Conservation (phyloP, 2,797 vertebrate species). For the Molothrus aeneus region DNA sequence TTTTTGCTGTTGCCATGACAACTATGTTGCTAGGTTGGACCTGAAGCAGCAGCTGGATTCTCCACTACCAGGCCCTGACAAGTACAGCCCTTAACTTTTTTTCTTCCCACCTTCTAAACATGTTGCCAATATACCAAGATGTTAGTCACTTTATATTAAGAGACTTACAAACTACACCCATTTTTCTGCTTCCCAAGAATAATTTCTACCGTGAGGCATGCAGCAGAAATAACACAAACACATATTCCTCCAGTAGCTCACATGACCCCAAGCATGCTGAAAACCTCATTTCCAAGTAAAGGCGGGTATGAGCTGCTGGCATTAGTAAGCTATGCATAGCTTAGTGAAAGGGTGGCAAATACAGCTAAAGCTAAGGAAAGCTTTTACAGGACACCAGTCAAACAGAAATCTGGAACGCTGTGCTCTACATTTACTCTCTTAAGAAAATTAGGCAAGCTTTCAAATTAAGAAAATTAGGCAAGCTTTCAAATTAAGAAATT, state of each 20-base stretch:
- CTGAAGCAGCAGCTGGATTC: background rate
- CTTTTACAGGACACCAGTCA: background rate
- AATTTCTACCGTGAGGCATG: background rate
- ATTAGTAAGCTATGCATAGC: background rate
- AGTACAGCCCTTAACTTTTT: background rate
- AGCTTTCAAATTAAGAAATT: background rate
- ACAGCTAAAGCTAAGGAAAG: background rate
- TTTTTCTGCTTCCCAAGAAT: background rate
- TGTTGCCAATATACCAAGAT: background rate
- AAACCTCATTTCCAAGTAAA: background rate
- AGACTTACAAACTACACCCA: background rate
- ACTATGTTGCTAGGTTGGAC: background rate
- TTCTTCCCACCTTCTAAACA: background rate
- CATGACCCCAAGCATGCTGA: background rate
- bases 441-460: background rate
- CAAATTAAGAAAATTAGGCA: background rate
- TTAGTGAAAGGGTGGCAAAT: background rate
- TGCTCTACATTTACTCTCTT: background rate
- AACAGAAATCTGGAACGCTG: background rate
- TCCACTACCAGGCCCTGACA: background rate
- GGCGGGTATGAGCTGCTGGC: background rate
- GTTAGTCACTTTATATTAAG: background rate
- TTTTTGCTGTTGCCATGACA: background rate
- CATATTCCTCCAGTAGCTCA: background rate
- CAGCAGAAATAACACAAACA: background rate